Percentiles rank a stretch among this genome's conserved stretches.
These are phyloP conservation scores for Amblyjoppa fuscipennis DNA, from an alignment of 2,888 invertebrate species.

Conservation along the genomic window DNA sequence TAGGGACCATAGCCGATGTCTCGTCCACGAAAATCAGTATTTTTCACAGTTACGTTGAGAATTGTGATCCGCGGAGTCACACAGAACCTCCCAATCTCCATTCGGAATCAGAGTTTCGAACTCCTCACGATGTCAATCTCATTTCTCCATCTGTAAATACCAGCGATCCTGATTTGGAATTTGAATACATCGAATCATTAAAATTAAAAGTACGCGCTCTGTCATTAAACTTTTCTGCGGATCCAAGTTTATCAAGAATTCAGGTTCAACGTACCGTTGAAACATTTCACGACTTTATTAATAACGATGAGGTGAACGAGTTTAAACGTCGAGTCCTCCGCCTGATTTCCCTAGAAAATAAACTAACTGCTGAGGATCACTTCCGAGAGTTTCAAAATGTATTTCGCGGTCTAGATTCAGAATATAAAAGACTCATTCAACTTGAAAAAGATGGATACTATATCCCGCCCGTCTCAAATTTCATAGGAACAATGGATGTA, in stretches of 20 bases:
- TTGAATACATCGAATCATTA: not conserved
- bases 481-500: slow-evolving; percentile 23
- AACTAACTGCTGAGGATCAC: not conserved
- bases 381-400: slow-evolving; percentile 25
- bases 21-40: too few relatives aligned
- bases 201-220: slow-evolving; percentile 11
- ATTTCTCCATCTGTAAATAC: too few relatives aligned
- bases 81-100: too few relatives aligned
- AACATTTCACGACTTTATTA: slow-evolving; percentile 33
- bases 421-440: slow-evolving; percentile 8
- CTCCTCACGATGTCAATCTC: too few relatives aligned
- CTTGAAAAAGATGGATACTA: slow-evolving; percentile 14
- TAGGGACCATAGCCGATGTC: too few relatives aligned
- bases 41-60: too few relatives aligned
- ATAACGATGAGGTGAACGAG: slow-evolving; percentile 23
- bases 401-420: slow-evolving; percentile 21
- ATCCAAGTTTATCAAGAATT: slow-evolving; percentile 25
- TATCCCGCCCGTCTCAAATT: slow-evolving; percentile 15
- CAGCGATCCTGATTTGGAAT: too few relatives aligned
- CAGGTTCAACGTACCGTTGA: slow-evolving; percentile 39
- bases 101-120: too few relatives aligned
- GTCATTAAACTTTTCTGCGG: slow-evolving; percentile 19
- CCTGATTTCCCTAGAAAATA: not conserved
- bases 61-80: too few relatives aligned
- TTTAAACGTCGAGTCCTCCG: slow-evolving; percentile 8